Percentiles rank a stretch among this genome's conserved stretches.
Conservation (phyloP, 2,797 vertebrate genomes). For the Peromyscus eremicus region DNA sequence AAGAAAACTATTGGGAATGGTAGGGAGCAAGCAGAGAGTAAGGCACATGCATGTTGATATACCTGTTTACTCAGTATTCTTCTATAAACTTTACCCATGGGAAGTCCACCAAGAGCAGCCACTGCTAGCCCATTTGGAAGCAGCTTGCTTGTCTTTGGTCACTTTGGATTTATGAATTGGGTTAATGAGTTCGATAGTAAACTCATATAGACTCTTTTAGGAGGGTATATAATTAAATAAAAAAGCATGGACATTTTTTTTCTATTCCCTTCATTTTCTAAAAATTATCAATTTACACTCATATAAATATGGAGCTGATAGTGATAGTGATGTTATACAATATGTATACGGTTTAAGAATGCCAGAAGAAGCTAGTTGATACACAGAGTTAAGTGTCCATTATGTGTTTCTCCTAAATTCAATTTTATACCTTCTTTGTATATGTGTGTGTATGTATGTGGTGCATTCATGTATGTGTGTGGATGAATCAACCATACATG, state of each 20-base stretch:
- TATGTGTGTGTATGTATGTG: neutral
- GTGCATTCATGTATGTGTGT: neutral
- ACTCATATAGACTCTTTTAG: neutral
- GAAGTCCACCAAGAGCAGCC: neutral
- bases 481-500: neutral
- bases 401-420: neutral
- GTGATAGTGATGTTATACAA: neutral
- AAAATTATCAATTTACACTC: neutral
- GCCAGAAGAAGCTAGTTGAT: neutral
- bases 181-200: constrained; percentile 16
- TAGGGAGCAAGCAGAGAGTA: no score
- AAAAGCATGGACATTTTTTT: neutral
- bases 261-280: neutral
- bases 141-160: neutral
- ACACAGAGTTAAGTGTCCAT: neutral
- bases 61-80: neutral
- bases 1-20: neutral
- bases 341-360: neutral
- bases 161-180: constrained; percentile 4
- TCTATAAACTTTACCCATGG: neutral
- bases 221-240: neutral
- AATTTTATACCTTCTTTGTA: neutral
- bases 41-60: neutral
- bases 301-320: neutral
- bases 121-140: neutral